phyloP scores from a whole-genome alignment of 2,888 invertebrate genomes.

The Drosophila nr. medialis region DNA sequence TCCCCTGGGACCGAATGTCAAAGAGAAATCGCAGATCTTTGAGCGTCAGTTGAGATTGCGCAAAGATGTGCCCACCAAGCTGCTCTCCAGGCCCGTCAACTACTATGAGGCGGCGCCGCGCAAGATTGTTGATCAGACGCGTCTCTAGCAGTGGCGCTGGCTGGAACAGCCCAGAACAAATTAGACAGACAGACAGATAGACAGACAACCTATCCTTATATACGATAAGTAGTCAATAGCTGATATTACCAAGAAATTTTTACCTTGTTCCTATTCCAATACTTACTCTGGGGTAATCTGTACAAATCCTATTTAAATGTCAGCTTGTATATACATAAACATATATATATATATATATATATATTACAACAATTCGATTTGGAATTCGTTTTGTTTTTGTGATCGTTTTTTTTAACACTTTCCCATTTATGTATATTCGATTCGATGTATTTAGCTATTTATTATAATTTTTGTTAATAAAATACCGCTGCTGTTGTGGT shows the following conservation, averaged over 20 bases:
- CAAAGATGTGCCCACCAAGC: slow-evolving; percentile 83
- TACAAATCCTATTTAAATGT: slow-evolving; percentile 38
- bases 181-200: slow-evolving; percentile 26
- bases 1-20: slow-evolving; percentile 83
- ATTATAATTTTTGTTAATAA: slow-evolving; percentile 68
- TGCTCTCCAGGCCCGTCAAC: slow-evolving; percentile 84
- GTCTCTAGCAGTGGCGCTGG: slow-evolving; percentile 66
- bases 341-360: slow-evolving; percentile 13
- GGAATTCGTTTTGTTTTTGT: slow-evolving; percentile 35
- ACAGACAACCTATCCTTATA: background rate
- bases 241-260: slow-evolving; percentile 33
- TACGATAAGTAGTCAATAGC: slow-evolving; percentile 38
- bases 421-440: slow-evolving; percentile 28
- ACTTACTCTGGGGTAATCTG: slow-evolving; percentile 24
- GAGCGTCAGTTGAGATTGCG: slow-evolving; percentile 82
- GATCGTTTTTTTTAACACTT: slow-evolving; percentile 32
- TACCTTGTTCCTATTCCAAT: background rate
- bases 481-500: slow-evolving; percentile 33
- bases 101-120: slow-evolving; percentile 79
- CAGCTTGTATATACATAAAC: slow-evolving; percentile 25
- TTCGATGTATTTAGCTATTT: slow-evolving; percentile 45
- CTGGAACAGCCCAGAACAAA: slow-evolving; percentile 64
- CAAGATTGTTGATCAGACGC: slow-evolving; percentile 72
- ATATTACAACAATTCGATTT: slow-evolving; percentile 2
- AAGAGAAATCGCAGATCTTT: slow-evolving; percentile 84